Conservation (phyloP, 1,140 invertebrate species). For the Sycophila sp. region DNA sequence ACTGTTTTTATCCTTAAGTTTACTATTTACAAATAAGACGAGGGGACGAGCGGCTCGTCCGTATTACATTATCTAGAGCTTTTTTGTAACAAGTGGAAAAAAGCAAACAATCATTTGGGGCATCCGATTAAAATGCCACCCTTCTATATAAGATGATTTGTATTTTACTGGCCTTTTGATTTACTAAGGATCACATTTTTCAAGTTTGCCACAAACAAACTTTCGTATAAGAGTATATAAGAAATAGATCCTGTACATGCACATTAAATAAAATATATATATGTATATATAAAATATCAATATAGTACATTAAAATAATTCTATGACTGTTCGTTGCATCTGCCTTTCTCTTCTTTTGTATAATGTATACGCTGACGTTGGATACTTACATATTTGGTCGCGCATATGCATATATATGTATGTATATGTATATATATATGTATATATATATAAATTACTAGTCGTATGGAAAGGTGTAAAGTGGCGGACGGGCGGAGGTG, state of each 20-base stretch:
- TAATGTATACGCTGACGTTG: slow-evolving; percentile 45
- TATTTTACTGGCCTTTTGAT: slow-evolving; percentile 41
- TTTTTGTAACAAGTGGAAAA: slow-evolving; percentile 23
- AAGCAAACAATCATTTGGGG: slow-evolving; percentile 24
- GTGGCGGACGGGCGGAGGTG: no score
- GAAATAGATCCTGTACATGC: slow-evolving; percentile 33
- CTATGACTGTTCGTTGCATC: slow-evolving; percentile 38
- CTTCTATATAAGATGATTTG: slow-evolving; percentile 23
- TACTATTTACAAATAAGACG: slow-evolving; percentile 39
- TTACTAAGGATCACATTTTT: slow-evolving; percentile 41
- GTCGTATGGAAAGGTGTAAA: neutral
- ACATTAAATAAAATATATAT: slow-evolving; percentile 32
- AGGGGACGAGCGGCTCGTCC: slow-evolving; percentile 16
- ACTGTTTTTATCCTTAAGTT: slow-evolving; percentile 28
- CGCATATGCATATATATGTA: neutral
- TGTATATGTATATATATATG: neutral
- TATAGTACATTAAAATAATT: slow-evolving; percentile 37
- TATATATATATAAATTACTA: neutral
- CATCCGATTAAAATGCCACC: neutral
- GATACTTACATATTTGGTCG: slow-evolving; percentile 23
- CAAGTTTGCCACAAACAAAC: slow-evolving; percentile 35
- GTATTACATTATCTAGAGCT: slow-evolving; percentile 36
- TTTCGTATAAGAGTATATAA: slow-evolving; percentile 28
- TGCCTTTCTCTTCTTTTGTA: slow-evolving; percentile 29
- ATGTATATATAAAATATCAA: slow-evolving; percentile 22